Evolutionary conservation across 2,888 invertebrate species (phyloP), one percentile per base, ranked within the genome.

Genomic region (Philonicus albiceps): DNA sequence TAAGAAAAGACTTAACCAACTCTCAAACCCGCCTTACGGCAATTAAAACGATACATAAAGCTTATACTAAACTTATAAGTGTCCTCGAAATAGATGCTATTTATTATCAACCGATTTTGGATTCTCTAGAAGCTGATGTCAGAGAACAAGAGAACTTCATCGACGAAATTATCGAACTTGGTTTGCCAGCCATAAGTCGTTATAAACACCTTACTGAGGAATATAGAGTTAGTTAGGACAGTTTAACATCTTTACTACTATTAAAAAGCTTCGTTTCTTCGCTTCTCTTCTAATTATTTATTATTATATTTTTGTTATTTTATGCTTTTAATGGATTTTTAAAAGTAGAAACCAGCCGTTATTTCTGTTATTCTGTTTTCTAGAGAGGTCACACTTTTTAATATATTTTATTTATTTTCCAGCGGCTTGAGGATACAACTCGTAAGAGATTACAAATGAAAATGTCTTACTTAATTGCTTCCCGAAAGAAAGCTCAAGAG

Each of bases 81-180:
- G 53, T 43, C 7, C 49, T 85, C 16, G 80, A 88, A 4, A 89
- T 92, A 72, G 92, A 92, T 88, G 90, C 90, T 19, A 91, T 91
- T 40, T 92, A 91, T 86, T 92, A 91, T 87, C 92, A 92, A 73
- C 91, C 92, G 2, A 91, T 92, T 6, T 87, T 92, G 7, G 89
- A 90, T 11, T 91, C 92, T 3, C 90, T 92, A 0, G 89, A 89
- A 64, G 87, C 87, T 30, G 92, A 92, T 83, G 91, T 91, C 88
- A 90, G 91, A n/a, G 92, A 92, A 88, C 92, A 92, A 87, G 85
- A 89, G 0, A 90, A 89, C 27, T 92, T 92, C 53, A 91, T 91
- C 8, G 90, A 91, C 40, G 90, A 91, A 81, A 91, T 92, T 5
- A 89, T 92, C 30, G 89, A 90, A 86, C 88, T 92, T 76, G 92